Conservation (phyloP, 2,113 vertebrate genomes). For the Amphilophus citrinellus region DNA sequence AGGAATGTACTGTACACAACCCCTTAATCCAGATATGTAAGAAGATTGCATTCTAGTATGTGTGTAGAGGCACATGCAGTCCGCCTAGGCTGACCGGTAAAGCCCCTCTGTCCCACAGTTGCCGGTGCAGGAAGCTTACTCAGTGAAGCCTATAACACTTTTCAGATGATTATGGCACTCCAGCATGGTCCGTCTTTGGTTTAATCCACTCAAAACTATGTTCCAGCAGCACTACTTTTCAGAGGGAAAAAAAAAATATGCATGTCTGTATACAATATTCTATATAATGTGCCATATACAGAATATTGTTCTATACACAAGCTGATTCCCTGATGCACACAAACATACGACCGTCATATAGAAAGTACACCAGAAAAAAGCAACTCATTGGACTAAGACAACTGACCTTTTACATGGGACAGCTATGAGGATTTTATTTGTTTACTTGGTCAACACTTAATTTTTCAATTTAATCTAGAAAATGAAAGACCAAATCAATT, state of each 20-base stretch:
- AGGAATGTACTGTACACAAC: constrained; percentile 63
- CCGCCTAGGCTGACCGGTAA: constrained; percentile 58
- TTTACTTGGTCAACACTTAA: not conserved
- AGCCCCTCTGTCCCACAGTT: constrained; percentile 45
- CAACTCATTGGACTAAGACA: not conserved
- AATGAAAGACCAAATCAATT: not conserved
- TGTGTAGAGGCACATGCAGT: constrained; percentile 11
- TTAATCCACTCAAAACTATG: constrained; percentile 45
- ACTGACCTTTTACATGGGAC: not conserved
- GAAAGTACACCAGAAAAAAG: not conserved
- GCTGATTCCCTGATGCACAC: not conserved
- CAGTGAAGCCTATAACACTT: constrained; percentile 48
- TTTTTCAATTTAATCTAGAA: not conserved
- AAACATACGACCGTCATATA: constrained; percentile 31
- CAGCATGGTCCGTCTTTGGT: not conserved
- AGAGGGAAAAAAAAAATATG: not conserved
- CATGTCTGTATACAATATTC: not conserved
- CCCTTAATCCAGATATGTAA: constrained; percentile 72
- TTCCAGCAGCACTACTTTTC: not conserved
- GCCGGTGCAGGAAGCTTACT: constrained; percentile 40
- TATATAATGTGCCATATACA: not conserved
- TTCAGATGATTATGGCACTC: constrained; percentile 58
- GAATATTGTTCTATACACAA: not conserved
- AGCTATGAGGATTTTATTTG: not conserved
- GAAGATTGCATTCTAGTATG: constrained; percentile 68